Base-by-base conservation (phyloP, 2,797 vertebrate genomes). In the Hydrolagus colliei region DNA sequence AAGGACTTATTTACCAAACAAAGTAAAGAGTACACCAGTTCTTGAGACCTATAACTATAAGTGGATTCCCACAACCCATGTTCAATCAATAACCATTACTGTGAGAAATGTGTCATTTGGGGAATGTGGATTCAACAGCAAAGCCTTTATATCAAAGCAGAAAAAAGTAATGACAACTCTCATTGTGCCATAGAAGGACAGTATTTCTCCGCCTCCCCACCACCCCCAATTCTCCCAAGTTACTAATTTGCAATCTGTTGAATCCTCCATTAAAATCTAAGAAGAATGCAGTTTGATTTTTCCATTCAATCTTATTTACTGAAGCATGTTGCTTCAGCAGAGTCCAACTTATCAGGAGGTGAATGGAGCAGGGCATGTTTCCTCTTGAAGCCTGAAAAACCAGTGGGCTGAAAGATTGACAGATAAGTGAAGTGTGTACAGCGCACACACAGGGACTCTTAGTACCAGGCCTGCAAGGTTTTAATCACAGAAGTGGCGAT, bases 221-320 rank as follows among this genome's bases (percentile, higher is more conserved):
- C 41, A 6, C 22, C 32, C 61, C 62, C 13, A 84, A 22, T 71
- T 41, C 32, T 84, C 71, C 67, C 74, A 76, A 16, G 93, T 94
- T 92, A 92, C 91, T 95, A 91, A 92, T 93, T 90, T 86, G 90
- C 89, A 86, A 77, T 88, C 89, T 92, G 89, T 92, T 90, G 92
- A 92, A 93, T 95, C 90, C 89, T 92, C 91, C 93, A 95, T 95
- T 93, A 95, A 94, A 95, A 94, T 95, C 94, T 95, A 91, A 95
- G 94, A 95, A 95, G 93, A 92, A 89, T 92, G 90, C 4, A 89
- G 86, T 92, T 94, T 87, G 88, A 92, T 93, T 96, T 14, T 96
- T 93, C 90, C 86, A 92, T 95, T 91, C 92, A 94, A 89, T 93
- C 92, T 93, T 93, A 93, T 95, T 96, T 96, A 90, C 90, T 93